A percentile compares a stretch with the other conserved stretches of the same genome.
These are phyloP conservation scores for Brachionus calyciflorus DNA, from an alignment of 1,140 invertebrate genomes.

Conservation along the genomic window DNA sequence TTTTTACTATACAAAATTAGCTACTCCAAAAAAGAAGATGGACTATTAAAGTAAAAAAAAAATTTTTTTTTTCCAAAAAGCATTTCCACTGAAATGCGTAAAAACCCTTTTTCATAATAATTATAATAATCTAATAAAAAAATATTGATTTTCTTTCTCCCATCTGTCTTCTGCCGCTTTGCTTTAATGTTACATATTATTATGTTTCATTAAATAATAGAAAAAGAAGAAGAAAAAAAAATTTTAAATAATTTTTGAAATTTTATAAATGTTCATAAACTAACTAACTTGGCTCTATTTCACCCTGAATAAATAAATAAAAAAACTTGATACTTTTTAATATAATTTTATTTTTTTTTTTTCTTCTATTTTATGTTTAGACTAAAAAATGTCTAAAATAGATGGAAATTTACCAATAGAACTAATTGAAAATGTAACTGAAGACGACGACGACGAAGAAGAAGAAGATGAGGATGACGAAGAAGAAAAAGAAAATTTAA, in stretches of 20 bases:
- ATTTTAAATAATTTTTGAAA: too few relatives aligned
- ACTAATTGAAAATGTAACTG: background rate
- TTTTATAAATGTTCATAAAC: too few relatives aligned
- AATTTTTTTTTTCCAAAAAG: too few relatives aligned
- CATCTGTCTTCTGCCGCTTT: background rate
- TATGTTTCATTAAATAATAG: conserved; percentile 16
- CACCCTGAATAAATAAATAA: too few relatives aligned
- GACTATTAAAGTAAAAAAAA: too few relatives aligned
- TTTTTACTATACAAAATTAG: too few relatives aligned
- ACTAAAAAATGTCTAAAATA: background rate
- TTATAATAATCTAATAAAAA: conserved; percentile 17
- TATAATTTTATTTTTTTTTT: background rate
- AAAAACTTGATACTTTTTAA: too few relatives aligned
- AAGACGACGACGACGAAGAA: background rate
- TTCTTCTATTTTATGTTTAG: background rate
- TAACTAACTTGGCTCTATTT: too few relatives aligned
- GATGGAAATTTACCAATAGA: background rate
- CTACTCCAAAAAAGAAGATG: too few relatives aligned
- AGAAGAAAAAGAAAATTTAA: background rate
- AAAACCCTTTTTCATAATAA: too few relatives aligned
- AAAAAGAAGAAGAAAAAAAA: background rate
- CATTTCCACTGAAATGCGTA: too few relatives aligned
- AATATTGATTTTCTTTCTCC: conserved; percentile 38
- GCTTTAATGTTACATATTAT: conserved; percentile 19
- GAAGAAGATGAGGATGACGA: background rate